A percentile compares a stretch with the other conserved stretches of the same genome.
phyloP scores from a whole-genome alignment of 2,113 vertebrate genomes.

The Halcyon senegalensis region DNA sequence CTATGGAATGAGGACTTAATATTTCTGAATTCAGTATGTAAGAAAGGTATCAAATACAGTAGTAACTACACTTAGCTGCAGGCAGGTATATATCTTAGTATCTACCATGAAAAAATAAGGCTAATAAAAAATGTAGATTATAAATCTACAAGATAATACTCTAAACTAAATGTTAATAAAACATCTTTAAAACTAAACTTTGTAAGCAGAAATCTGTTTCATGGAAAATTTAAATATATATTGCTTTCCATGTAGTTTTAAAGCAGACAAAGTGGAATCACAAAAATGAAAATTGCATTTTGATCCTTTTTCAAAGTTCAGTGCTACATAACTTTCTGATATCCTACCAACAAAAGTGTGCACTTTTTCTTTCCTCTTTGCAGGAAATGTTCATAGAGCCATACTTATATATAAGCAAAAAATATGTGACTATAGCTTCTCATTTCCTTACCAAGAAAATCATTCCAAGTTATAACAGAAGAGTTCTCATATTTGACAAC shows the following conservation, averaged over 20 bases:
- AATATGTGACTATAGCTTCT: neutral
- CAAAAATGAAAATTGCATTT: neutral
- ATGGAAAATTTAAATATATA: neutral
- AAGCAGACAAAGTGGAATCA: neutral
- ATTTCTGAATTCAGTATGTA: neutral
- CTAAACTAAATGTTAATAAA: neutral
- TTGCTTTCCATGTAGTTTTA: neutral
- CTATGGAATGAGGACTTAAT: neutral
- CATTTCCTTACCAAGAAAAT: neutral
- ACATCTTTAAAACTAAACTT: neutral
- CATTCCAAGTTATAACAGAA: neutral
- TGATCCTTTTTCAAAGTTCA: neutral
- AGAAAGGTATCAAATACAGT: neutral
- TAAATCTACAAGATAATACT: neutral
- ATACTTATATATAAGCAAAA: neutral
- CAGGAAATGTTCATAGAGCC: neutral
- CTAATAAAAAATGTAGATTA: neutral
- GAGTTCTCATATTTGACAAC: neutral
- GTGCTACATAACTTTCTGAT: neutral
- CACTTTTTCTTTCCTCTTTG: neutral
- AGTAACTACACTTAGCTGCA: neutral
- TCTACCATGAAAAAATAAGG: neutral
- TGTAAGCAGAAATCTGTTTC: neutral
- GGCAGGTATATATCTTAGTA: neutral
- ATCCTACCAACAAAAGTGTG: neutral